Percentiles rank a stretch among this genome's conserved stretches.
Conservation (phyloP, 2,797 vertebrate species). For the Euphonia xanthogaster region DNA sequence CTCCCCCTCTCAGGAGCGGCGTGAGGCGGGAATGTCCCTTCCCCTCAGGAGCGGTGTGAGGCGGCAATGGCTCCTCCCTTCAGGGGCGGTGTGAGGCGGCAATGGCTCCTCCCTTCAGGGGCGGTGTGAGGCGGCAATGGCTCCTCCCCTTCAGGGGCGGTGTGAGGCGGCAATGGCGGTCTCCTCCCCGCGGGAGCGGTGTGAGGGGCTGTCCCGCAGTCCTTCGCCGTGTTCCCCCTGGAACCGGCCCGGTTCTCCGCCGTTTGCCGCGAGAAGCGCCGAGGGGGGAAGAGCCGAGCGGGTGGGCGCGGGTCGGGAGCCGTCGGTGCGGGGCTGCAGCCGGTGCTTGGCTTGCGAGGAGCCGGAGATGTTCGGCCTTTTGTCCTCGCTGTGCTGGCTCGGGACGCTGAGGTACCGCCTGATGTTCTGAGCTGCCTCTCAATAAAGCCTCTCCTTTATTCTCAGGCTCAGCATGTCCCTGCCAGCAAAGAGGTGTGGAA, state of each 20-base stretch:
- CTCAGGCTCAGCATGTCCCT: not conserved
- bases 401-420: rapidly evolving
- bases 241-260: not conserved
- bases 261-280: no score
- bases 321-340: not conserved
- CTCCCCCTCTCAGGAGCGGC: rapidly evolving
- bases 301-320: not conserved
- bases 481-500: not conserved
- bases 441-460: not conserved
- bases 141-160: not conserved
- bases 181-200: no score
- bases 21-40: rapidly evolving
- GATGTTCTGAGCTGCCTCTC: not conserved
- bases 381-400: rapidly evolving
- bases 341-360: rapidly evolving
- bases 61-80: rapidly evolving
- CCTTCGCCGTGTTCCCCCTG: not conserved
- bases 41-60: not conserved
- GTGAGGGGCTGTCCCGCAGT: not conserved
- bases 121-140: no score
- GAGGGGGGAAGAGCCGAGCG: not conserved
- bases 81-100: rapidly evolving
- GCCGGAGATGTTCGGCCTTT: rapidly evolving
- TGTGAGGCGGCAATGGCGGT: rapidly evolving
- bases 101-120: rapidly evolving